Conservation (phyloP, 2,113 vertebrate genomes). For the Romanogobio albipinnatus region DNA sequence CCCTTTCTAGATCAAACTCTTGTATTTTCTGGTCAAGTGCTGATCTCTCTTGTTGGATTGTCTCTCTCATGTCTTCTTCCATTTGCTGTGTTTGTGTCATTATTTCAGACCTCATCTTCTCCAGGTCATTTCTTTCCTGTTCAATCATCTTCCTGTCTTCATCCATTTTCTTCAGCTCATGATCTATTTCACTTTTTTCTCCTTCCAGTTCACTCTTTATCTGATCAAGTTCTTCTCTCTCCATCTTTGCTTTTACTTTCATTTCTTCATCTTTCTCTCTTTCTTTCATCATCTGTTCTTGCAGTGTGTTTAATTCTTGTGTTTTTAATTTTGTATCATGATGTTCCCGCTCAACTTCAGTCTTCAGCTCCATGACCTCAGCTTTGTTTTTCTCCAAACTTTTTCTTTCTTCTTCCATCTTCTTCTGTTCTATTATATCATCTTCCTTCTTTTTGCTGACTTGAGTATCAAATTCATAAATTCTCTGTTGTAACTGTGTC, state of each 20-base stretch:
- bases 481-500: neutral
- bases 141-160: neutral
- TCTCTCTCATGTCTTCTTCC: neutral
- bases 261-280: neutral
- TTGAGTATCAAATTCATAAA: too few species aligned
- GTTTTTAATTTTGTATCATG: neutral
- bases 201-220: neutral
- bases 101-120: neutral
- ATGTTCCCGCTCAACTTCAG: neutral
- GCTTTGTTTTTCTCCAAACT: neutral
- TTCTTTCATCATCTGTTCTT: neutral
- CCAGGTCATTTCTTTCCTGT: neutral
- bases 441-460: too few species aligned
- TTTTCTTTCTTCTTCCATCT: too few species aligned
- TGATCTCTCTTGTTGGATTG: neutral
- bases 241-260: constrained; percentile 9
- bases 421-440: neutral
- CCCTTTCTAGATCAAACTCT: neutral
- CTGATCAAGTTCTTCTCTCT: constrained; percentile 26
- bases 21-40: neutral
- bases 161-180: neutral
- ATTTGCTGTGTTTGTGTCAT: neutral
- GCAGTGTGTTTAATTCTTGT: neutral
- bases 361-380: neutral
- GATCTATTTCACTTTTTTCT: constrained; percentile 7